phyloP scores from a whole-genome alignment of 2,888 invertebrate genomes.

The Agrochola lychnidis region DNA sequence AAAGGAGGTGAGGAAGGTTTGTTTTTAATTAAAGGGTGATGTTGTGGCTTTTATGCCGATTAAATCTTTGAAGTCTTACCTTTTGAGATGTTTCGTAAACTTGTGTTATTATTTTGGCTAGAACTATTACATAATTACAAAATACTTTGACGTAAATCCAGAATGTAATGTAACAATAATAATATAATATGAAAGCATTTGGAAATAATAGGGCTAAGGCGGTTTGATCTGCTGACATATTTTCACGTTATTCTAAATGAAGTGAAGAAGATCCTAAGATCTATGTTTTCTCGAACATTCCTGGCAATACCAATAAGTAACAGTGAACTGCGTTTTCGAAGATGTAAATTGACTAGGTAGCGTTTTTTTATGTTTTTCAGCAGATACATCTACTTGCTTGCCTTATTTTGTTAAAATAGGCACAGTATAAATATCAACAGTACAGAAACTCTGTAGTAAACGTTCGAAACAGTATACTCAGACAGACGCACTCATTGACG shows the following conservation, averaged over 20 bases:
- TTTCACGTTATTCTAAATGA: background rate
- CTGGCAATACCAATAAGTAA: background rate
- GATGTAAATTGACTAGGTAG: background rate
- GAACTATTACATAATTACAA: background rate
- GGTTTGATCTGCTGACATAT: background rate
- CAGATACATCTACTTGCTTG: background rate
- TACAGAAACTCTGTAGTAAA: too few relatives aligned
- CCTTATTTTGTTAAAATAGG: background rate
- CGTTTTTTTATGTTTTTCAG: background rate
- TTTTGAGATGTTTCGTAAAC: constrained; percentile 8
- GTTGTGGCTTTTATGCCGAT: constrained; percentile 19
- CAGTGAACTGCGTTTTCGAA: background rate
- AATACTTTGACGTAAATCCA: background rate
- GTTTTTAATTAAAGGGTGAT: constrained; percentile 50
- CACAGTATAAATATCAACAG: too few relatives aligned
- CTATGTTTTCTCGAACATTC: background rate
- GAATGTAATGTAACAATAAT: background rate
- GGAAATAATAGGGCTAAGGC: background rate
- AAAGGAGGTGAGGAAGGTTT: constrained; percentile 16
- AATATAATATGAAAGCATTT: background rate
- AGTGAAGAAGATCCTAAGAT: background rate
- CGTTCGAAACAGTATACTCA: too few relatives aligned
- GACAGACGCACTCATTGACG: too few relatives aligned
- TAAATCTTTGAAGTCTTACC: constrained; percentile 21
- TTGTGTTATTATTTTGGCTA: constrained; percentile 7